These are phyloP conservation scores for Oncorhynchus kisutch DNA, from an alignment of 2,113 vertebrate genomes.

Conservation along the genomic window DNA sequence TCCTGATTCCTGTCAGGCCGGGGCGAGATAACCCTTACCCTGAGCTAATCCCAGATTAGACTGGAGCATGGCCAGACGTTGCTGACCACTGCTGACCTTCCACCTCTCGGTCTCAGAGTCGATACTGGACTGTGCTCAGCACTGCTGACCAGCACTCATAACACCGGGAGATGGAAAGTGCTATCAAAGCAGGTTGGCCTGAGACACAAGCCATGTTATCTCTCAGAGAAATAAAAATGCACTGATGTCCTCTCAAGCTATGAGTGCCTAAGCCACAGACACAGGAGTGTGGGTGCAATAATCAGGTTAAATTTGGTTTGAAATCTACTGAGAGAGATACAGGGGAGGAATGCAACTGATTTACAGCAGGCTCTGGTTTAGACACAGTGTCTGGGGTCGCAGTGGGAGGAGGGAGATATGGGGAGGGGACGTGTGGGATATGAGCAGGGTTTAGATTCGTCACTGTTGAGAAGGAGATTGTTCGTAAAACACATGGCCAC, in stretches of 20 bases:
- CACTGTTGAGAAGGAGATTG: conserved; percentile 39
- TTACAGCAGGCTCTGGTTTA: not conserved
- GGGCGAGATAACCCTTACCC: conserved; percentile 71
- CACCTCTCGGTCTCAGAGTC: conserved; percentile 44
- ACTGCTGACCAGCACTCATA: conserved; percentile 22
- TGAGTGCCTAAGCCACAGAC: not conserved
- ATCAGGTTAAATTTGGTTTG: not conserved
- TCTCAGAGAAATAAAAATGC: not conserved
- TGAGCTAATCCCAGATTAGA: conserved; percentile 77
- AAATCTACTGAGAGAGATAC: not conserved
- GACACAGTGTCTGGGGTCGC: not conserved
- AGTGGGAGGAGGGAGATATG: not conserved
- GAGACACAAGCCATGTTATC: not conserved
- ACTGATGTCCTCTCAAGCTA: too few relatives aligned
- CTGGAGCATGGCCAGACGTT: conserved; percentile 58
- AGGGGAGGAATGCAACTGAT: not conserved
- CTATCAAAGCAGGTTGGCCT: too few relatives aligned
- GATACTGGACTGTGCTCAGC: conserved; percentile 3
- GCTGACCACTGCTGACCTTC: conserved; percentile 56
- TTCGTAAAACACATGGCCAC: conserved; percentile 59
- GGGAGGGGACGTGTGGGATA: conserved; percentile 14
- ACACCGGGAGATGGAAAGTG: not conserved
- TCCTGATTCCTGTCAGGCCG: conserved; percentile 65
- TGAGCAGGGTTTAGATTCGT: conserved; percentile 31
- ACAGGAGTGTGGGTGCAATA: not conserved